A percentile compares a stretch with the other conserved stretches of the same genome.
Evolutionary conservation across 2,888 invertebrate species (phyloP).

Genomic region (Latrodectus elegans): DNA sequence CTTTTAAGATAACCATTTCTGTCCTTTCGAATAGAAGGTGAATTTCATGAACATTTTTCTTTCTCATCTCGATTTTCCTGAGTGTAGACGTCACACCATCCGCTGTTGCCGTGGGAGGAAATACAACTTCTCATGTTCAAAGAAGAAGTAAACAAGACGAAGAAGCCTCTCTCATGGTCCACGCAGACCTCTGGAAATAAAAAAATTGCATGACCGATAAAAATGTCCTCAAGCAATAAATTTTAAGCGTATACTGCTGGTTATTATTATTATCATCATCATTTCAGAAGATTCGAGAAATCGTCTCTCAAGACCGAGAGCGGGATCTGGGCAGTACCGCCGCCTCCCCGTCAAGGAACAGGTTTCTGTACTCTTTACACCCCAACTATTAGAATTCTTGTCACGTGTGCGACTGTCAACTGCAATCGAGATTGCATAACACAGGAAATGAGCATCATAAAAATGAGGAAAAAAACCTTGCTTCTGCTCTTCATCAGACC

Average conservation of each 20-base stretch:
- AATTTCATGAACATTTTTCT: too few relatives aligned
- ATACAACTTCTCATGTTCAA: neutral
- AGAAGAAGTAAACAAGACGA: neutral
- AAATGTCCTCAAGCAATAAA: constrained; percentile 52
- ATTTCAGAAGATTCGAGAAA: constrained; percentile 19
- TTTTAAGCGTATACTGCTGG: constrained; percentile 39
- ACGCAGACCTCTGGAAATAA: constrained; percentile 7
- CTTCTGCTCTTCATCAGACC: constrained; percentile 28
- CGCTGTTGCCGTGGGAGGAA: neutral
- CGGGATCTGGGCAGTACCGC: constrained; percentile 27
- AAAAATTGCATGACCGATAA: constrained; percentile 53
- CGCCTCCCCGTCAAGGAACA: constrained; percentile 46
- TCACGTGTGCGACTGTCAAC: constrained; percentile 65
- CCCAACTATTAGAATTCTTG: constrained; percentile 47
- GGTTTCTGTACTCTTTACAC: constrained; percentile 56
- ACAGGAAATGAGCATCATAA: constrained; percentile 67
- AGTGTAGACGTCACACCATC: neutral
- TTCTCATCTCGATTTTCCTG: too few relatives aligned
- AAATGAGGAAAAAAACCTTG: constrained; percentile 50
- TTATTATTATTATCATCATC: constrained; percentile 39
- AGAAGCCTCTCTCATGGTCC: constrained; percentile 6
- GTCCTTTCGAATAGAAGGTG: neutral
- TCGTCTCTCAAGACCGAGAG: neutral
- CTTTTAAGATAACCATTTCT: neutral
- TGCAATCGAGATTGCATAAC: constrained; percentile 58